Conservation (phyloP, 2,113 vertebrate species). For the Zosterops pallidus region DNA sequence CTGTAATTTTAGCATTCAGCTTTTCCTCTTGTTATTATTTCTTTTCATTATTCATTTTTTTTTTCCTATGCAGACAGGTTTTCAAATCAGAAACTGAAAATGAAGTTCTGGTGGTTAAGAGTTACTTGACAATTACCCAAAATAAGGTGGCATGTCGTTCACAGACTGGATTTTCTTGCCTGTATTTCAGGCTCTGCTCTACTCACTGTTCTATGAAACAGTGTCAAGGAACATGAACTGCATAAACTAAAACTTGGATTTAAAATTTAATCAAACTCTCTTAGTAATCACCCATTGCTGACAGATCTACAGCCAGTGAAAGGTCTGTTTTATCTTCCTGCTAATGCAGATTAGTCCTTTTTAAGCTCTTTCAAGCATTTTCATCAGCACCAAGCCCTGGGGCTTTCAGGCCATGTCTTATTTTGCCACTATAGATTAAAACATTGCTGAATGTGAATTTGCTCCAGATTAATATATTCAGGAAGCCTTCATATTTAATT, state of each 20-base stretch:
- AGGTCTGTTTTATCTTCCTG: neutral
- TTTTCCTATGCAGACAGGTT: neutral
- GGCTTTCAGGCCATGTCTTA: neutral
- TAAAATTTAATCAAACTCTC: slow-evolving; percentile 32
- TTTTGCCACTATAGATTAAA: neutral
- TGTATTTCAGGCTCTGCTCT: neutral
- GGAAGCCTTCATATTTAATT: neutral
- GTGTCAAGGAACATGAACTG: neutral
- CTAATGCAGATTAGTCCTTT: neutral
- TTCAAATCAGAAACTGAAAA: neutral
- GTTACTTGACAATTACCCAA: neutral
- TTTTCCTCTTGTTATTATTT: neutral
- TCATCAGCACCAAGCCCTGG: neutral
- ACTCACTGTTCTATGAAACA: neutral
- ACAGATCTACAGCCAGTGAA: neutral
- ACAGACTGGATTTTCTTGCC: neutral
- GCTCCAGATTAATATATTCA: neutral
- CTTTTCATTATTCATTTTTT: no score
- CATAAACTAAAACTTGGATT: neutral
- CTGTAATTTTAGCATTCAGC: neutral
- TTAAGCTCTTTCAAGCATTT: neutral
- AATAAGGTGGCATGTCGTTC: neutral
- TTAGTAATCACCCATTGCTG: neutral
- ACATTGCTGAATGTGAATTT: neutral
- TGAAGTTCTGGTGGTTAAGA: neutral